Conservation (phyloP, 2,888 invertebrate genomes). For the Cephus rjabovi region DNA sequence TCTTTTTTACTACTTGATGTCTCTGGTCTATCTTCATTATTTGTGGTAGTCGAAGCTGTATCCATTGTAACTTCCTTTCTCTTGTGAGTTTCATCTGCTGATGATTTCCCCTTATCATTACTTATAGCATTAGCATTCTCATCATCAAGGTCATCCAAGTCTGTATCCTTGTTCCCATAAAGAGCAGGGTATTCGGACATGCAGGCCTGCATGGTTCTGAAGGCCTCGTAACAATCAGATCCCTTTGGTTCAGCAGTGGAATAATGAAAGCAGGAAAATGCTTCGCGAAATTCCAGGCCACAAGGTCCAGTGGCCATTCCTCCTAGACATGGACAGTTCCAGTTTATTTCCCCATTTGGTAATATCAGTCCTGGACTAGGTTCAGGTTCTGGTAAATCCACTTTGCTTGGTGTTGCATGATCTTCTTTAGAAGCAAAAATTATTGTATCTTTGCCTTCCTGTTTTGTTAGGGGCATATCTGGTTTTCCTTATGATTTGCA, state of each 20-base stretch:
- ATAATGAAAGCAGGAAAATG: conserved; percentile 95
- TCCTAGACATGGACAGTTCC: conserved; percentile 96
- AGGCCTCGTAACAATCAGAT: conserved; percentile 91
- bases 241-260: conserved; percentile 92
- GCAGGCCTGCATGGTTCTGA: conserved; percentile 91
- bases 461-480: conserved; percentile 53
- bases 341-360: conserved; percentile 91
- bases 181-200: conserved; percentile 89
- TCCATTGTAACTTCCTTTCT: background rate
- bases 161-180: conserved; percentile 79
- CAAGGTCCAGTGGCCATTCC: conserved; percentile 99
- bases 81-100: too few species aligned
- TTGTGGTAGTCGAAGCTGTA: conserved; percentile 5
- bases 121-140: background rate
- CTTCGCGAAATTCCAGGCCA: conserved; percentile 91
- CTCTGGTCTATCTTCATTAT: conserved; percentile 14
- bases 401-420: conserved; percentile 78
- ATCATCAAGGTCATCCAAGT: conserved; percentile 70
- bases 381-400: conserved; percentile 78
- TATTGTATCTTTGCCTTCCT: conserved; percentile 82
- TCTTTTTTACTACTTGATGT: conserved; percentile 25
- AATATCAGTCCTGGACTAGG: conserved; percentile 85
- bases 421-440: conserved; percentile 86
- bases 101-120: background rate
- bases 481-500: background rate